phyloP scores from a whole-genome alignment of 2,113 vertebrate genomes.

The Chauna torquata region DNA sequence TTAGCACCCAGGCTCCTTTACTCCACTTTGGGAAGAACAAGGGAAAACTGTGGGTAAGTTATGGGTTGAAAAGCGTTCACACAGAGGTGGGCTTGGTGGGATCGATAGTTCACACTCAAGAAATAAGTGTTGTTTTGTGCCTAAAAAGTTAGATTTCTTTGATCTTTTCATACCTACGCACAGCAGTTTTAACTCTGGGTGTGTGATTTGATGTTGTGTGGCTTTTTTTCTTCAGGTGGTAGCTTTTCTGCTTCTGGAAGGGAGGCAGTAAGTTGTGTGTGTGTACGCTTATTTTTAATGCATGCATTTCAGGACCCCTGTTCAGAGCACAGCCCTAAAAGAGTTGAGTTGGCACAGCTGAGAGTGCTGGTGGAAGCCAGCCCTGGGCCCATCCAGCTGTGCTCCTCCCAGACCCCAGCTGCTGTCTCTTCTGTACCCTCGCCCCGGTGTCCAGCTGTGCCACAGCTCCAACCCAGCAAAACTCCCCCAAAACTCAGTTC shows the following conservation, averaged over 20 bases:
- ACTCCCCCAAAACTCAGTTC: background rate
- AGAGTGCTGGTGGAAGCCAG: background rate
- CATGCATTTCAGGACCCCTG: background rate
- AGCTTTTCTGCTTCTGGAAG: background rate
- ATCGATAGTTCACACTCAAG: accelerated
- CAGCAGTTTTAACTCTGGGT: background rate
- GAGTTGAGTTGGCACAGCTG: background rate
- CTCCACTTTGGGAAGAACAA: background rate
- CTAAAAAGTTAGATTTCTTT: background rate
- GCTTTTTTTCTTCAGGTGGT: background rate
- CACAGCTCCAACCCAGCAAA: background rate
- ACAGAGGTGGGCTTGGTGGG: background rate
- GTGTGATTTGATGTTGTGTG: background rate
- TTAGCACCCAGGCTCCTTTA: background rate
- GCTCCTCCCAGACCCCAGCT: background rate
- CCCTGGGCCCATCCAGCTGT: background rate
- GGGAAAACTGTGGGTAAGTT: background rate
- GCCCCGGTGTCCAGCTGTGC: background rate
- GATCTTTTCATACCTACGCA: background rate
- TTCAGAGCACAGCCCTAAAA: background rate
- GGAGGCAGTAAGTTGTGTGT: background rate
- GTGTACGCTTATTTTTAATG: background rate
- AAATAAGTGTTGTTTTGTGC: background rate
- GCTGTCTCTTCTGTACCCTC: background rate
- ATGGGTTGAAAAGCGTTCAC: background rate